phyloP scores from a whole-genome alignment of 2,888 invertebrate genomes.

The Frankliniella fusca region DNA sequence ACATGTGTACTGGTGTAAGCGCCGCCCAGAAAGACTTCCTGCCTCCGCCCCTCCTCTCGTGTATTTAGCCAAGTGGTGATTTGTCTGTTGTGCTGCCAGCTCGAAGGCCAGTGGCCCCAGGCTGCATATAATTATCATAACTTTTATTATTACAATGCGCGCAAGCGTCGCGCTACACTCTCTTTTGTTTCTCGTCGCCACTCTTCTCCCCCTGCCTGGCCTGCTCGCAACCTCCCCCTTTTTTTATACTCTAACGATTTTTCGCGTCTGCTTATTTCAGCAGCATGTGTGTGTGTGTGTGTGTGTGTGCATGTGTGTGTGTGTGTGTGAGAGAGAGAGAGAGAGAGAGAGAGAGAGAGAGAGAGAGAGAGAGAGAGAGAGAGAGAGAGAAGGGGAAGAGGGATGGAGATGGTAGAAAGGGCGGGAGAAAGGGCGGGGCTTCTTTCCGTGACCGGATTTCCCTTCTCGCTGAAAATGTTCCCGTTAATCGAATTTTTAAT shows the following conservation, averaged over 20 bases:
- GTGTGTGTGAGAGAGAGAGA: not conserved
- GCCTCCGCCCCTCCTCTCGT: too few species aligned
- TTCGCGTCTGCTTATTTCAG: slow-evolving; percentile 2
- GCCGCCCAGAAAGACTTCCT: too few species aligned
- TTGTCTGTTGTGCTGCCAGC: slow-evolving; percentile 9
- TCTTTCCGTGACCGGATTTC: too few species aligned
- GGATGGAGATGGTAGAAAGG: not conserved
- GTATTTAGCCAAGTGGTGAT: not conserved
- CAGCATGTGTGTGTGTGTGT: not conserved
- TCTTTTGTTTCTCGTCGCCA: not conserved
- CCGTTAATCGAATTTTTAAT: too few species aligned
- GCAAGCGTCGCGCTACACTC: not conserved
- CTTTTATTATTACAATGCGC: slow-evolving; percentile 22
- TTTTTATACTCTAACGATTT: not conserved
- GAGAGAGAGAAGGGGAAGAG: not conserved
- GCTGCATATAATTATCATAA: slow-evolving; percentile 23
- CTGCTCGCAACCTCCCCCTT: not conserved
- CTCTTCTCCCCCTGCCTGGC: not conserved
- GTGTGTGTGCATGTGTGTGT: not conserved
- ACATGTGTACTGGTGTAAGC: too few species aligned
- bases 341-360: slow-evolving; percentile 2
- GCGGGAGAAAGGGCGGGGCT: not conserved
- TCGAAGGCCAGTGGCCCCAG: not conserved
- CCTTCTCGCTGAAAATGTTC: too few species aligned
- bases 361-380: slow-evolving; percentile 18